Percentiles rank a stretch among this genome's conserved stretches.
Evolutionary conservation across 2,888 invertebrate species (phyloP).

Genomic region (Brachyptera putata): DNA sequence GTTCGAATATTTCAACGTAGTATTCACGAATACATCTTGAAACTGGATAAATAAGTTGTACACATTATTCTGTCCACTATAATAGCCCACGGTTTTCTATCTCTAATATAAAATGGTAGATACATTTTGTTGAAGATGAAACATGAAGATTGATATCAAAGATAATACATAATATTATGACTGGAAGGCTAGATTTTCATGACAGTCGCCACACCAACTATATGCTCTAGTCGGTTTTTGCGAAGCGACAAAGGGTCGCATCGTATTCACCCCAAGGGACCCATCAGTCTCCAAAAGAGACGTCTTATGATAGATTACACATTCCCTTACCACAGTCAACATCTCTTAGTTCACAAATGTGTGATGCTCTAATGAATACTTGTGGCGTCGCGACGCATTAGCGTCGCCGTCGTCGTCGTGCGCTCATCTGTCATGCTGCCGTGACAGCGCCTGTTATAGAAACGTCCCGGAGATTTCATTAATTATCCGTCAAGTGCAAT

Average conservation of each 20-base stretch:
- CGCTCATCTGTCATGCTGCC: constrained; percentile 21
- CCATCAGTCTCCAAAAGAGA: no score
- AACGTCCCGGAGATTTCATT: constrained; percentile 12
- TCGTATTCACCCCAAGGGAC: no score
- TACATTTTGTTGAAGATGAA: background rate
- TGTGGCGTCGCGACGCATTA: constrained; percentile 17
- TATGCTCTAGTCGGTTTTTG: background rate
- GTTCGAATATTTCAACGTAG: no score
- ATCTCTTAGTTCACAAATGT: constrained; percentile 1
- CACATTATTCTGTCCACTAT: no score
- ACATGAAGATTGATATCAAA: background rate
- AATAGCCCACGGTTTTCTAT: no score
- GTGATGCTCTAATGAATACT: constrained; percentile 22
- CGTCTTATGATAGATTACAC: constrained; percentile 6
- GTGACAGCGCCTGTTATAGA: no score
- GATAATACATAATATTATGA: constrained; percentile 1
- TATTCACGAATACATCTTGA: no score
- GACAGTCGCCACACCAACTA: no score
- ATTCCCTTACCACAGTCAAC: background rate
- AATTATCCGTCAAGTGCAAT: constrained; percentile 20
- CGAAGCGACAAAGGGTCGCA: constrained; percentile 1
- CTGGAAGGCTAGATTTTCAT: no score
- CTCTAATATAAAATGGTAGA: no score
- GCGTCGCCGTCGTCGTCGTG: background rate
- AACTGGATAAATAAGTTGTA: no score